phyloP scores from a whole-genome alignment of 2,888 invertebrate genomes.

The Athalia circularis region DNA sequence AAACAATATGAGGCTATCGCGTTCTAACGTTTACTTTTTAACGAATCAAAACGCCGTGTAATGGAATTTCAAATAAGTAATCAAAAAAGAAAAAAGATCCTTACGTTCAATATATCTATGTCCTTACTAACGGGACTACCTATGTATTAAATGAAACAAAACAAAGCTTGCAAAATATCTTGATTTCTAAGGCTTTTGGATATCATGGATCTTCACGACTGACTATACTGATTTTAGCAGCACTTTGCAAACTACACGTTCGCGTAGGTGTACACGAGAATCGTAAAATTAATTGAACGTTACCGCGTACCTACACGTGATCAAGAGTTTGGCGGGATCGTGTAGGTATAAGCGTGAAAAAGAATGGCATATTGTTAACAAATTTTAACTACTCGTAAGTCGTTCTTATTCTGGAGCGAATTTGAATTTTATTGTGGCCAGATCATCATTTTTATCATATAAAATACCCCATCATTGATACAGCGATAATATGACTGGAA shows the following conservation, averaged over 20 bases:
- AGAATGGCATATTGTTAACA: neutral
- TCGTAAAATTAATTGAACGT: slow-evolving; percentile 9
- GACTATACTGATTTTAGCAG: no score
- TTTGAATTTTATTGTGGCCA: neutral
- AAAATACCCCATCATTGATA: neutral
- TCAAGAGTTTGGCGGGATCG: neutral
- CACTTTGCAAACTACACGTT: no score
- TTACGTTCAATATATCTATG: no score
- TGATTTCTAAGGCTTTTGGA: no score
- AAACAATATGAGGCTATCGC: neutral
- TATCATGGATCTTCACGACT: no score
- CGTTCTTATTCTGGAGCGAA: neutral
- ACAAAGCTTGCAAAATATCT: no score
- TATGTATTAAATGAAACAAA: no score
- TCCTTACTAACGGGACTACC: neutral
- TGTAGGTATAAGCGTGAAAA: neutral
- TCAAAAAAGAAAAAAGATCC: neutral
- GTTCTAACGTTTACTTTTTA: neutral
- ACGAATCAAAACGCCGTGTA: neutral
- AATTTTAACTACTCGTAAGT: neutral
- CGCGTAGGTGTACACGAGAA: neutral
- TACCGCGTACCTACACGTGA: neutral
- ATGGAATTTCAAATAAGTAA: slow-evolving; percentile 12
- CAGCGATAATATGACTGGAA: no score
- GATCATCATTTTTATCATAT: neutral